Percentiles rank a stretch among this genome's conserved stretches.
These are phyloP conservation scores for Pycnomerus fuliginosus DNA, from an alignment of 2,888 invertebrate genomes.

Conservation along the genomic window DNA sequence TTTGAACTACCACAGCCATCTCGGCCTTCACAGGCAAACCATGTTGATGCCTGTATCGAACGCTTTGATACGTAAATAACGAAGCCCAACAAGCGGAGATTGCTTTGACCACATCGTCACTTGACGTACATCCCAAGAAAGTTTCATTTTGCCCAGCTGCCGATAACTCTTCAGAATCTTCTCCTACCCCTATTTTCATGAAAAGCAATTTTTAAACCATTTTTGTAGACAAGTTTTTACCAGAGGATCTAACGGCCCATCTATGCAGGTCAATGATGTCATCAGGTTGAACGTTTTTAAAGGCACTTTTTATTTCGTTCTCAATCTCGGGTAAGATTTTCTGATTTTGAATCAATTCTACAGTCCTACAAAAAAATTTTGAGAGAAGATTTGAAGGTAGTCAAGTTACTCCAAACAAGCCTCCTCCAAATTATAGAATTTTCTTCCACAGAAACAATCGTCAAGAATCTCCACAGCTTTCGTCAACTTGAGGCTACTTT, in stretches of 20 bases:
- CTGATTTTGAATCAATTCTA: conserved; percentile 47
- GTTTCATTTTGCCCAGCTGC: conserved; percentile 86
- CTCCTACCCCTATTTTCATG: conserved; percentile 61
- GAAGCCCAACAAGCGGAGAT: conserved; percentile 81
- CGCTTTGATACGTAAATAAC: conserved; percentile 72
- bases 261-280: conserved; percentile 43
- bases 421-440: conserved; percentile 54
- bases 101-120: conserved; percentile 58
- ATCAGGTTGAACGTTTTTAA: conserved; percentile 27
- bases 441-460: conserved; percentile 55
- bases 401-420: conserved; percentile 55
- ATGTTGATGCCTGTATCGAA: conserved; percentile 76
- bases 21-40: conserved; percentile 66
- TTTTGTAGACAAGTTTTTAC: conserved; percentile 22
- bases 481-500: conserved; percentile 52
- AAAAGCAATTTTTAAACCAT: background rate
- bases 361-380: conserved; percentile 49
- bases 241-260: conserved; percentile 67
- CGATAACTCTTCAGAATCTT: conserved; percentile 77
- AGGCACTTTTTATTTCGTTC: conserved; percentile 34
- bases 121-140: conserved; percentile 64
- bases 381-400: conserved; percentile 5
- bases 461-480: conserved; percentile 57
- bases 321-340: conserved; percentile 44
- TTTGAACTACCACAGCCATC: conserved; percentile 81